phyloP scores from a whole-genome alignment of 1,140 invertebrate species.

The Ceratina calcarata region DNA sequence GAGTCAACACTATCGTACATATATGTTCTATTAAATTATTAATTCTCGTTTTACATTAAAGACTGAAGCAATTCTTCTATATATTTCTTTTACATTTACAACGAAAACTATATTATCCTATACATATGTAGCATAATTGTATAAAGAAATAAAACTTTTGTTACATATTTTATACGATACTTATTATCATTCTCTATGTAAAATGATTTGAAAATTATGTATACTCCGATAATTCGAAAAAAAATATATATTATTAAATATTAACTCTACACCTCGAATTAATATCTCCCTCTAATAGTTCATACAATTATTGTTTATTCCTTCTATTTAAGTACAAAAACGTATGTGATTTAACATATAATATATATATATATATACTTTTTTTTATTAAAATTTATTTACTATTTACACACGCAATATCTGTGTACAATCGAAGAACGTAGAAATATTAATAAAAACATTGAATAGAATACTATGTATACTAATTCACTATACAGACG shows the following conservation, averaged over 20 bases:
- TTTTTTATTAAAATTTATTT: constrained; percentile 60
- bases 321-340: constrained; percentile 26
- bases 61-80: constrained; percentile 75
- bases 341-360: constrained; percentile 27
- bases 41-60: constrained; percentile 70
- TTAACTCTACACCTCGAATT: not conserved
- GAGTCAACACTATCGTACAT: too few species aligned
- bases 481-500: constrained; percentile 74
- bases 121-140: constrained; percentile 59
- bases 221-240: not conserved
- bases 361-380: not conserved
- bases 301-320: constrained; percentile 4
- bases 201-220: not conserved
- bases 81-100: constrained; percentile 72
- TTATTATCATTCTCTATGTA: constrained; percentile 26
- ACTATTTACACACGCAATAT: constrained; percentile 64
- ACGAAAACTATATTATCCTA: constrained; percentile 47
- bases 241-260: constrained; percentile 5
- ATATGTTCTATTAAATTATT: constrained; percentile 63
- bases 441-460: constrained; percentile 55
- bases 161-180: constrained; percentile 51
- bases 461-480: constrained; percentile 72
- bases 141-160: constrained; percentile 63
- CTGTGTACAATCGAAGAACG: constrained; percentile 60
- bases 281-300: not conserved